phyloP scores from a whole-genome alignment of 2,113 vertebrate species.

The Leptosomus discolor region DNA sequence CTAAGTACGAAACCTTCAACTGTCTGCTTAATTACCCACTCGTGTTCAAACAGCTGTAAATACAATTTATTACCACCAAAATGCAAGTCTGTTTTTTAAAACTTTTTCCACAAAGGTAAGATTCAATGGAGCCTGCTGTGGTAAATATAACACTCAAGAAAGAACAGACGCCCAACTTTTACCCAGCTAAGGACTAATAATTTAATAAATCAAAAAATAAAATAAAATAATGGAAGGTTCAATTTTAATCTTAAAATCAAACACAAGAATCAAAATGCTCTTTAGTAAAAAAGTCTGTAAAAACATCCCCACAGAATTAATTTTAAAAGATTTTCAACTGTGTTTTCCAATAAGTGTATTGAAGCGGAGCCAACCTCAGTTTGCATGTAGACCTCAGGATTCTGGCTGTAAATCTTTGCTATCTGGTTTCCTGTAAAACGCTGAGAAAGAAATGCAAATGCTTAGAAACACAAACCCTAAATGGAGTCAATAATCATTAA shows the following conservation, averaged over 20 bases:
- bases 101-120: background rate
- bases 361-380: conserved; percentile 83
- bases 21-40: background rate
- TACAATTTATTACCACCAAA: background rate
- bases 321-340: background rate
- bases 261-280: background rate
- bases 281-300: background rate
- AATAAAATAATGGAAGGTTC: background rate
- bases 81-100: background rate
- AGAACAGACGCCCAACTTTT: background rate
- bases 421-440: conserved; percentile 98
- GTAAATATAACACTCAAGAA: background rate
- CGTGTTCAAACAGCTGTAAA: background rate
- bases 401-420: conserved; percentile 83
- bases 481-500: conserved; percentile 63
- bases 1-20: background rate
- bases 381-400: conserved; percentile 73
- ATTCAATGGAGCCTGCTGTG: background rate
- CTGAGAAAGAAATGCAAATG: conserved; percentile 73
- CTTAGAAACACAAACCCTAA: conserved; percentile 59
- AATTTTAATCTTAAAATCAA: background rate
- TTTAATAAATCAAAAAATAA: too few relatives aligned
- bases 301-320: background rate
- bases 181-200: background rate
- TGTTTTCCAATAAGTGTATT: background rate